A percentile compares a stretch with the other conserved stretches of the same genome.
phyloP scores from a whole-genome alignment of 2,797 vertebrate genomes.

The Antrozous pallidus region DNA sequence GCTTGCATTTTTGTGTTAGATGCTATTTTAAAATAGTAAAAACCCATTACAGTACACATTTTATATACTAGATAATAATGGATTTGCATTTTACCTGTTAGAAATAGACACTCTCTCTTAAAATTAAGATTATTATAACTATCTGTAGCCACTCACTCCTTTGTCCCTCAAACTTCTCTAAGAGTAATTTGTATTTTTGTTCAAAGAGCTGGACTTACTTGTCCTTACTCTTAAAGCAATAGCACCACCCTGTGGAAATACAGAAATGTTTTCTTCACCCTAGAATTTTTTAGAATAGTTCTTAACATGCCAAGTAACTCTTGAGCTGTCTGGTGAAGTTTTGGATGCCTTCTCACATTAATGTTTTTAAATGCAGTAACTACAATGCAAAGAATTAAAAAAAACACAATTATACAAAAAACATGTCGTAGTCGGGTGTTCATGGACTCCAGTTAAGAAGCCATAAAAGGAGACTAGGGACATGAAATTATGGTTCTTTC shows the following conservation, averaged over 20 bases:
- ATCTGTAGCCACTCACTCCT: background rate
- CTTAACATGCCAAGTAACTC: background rate
- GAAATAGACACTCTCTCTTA: background rate
- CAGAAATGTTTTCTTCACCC: background rate
- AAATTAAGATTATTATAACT: background rate
- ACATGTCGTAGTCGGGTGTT: background rate
- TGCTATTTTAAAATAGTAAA: conserved; percentile 30
- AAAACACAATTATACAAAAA: background rate
- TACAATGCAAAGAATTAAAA: background rate
- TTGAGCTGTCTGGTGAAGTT: background rate
- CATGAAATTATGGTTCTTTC: background rate
- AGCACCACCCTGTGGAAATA: conserved; percentile 59
- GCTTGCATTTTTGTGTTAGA: background rate
- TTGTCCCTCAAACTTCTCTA: background rate
- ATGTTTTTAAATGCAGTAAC: conserved; percentile 10
- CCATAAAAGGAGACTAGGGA: background rate
- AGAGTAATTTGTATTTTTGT: background rate
- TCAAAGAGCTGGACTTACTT: background rate
- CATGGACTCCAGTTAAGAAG: background rate
- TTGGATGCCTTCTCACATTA: background rate
- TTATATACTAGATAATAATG: background rate
- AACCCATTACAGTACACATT: background rate
- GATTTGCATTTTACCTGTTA: background rate
- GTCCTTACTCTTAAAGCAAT: conserved; percentile 42
- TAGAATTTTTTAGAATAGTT: background rate